Evolutionary conservation across 2,113 vertebrate species (phyloP), one percentile per base, ranked within the genome.

Genomic region (Pseudopodoces humilis): DNA sequence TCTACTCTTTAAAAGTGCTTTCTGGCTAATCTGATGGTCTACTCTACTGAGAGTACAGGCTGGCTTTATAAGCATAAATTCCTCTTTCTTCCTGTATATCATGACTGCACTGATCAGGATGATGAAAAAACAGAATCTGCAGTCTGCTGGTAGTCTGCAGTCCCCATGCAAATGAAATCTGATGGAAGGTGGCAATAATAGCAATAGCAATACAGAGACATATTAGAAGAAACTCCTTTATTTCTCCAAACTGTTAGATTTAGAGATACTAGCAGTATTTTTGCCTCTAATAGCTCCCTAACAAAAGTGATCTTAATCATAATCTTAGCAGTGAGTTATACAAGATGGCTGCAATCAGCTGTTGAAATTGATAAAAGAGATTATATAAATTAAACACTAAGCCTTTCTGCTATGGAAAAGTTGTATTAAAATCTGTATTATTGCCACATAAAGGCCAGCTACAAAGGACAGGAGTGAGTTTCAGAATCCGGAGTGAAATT

Each of bases 1-100:
- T 80, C 92, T 93, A 68, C 44, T 90, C 52, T 71, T 79, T 78
- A 78, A 88, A 91, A 93, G 79, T 75, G 47, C 23, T 86, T 93
- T 90, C 79, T 68, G 69, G 41, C 10, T 93, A 83, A 86, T 88
- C 64, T 69, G 72, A 79, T 64, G 72, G 44, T 68, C 60, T 83
- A 10, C 52, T 53, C 62, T 83, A 27, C 72, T 22, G n/a, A 70
- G 69, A 71, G 31, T 64, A 43, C n/a, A 76, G 50, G 30, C 30
- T 72, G 37, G 21, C 65, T 75, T 82, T 81, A 64, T 62, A 76
- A 84, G n/a, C 49, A 85, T 23, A 15, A 53, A 53, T 79, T 79
- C 46, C 21, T 84, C 59, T 77, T 92, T 89, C 33, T 89, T 79
- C 49, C 47, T 59, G 7, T 59, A n/a, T 30, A 21, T 22, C 28